Percentiles rank a stretch among this genome's conserved stretches.
phyloP scores from a whole-genome alignment of 2,113 vertebrate genomes.

The Albula glossodonta region DNA sequence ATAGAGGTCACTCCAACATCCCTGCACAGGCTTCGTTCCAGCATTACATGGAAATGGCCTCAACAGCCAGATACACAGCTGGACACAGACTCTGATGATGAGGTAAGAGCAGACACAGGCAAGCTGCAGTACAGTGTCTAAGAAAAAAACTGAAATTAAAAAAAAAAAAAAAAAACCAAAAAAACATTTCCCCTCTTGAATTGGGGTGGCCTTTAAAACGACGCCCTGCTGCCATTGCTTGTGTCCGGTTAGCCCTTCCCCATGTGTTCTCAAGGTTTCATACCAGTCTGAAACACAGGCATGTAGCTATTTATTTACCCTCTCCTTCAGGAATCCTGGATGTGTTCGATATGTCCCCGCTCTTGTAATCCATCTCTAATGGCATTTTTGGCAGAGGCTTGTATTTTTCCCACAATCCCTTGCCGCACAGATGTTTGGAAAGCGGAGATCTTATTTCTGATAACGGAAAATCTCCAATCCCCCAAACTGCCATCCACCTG shows the following conservation, averaged over 20 bases:
- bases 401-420: not conserved
- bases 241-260: not conserved
- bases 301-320: constrained; percentile 13
- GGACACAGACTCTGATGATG: not conserved
- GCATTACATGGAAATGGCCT: not conserved
- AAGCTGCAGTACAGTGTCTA: not conserved
- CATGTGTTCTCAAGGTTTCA: not conserved
- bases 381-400: constrained; percentile 11
- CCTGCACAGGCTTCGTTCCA: not conserved
- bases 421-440: constrained; percentile 14
- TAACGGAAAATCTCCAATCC: not conserved
- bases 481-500: not conserved
- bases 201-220: no score
- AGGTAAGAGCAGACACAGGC: not conserved
- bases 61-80: not conserved
- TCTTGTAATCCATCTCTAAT: constrained; percentile 11
- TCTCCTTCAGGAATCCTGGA: constrained; percentile 11
- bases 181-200: no score
- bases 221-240: not conserved
- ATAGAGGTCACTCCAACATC: not conserved
- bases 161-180: no score
- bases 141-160: no score
- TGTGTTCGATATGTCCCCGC: not conserved
- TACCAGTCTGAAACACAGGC: not conserved
- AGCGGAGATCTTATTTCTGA: not conserved